A percentile compares a stretch with the other conserved stretches of the same genome.
Conservation (phyloP, 2,113 vertebrate genomes). For the Anser brachyrhynchus region DNA sequence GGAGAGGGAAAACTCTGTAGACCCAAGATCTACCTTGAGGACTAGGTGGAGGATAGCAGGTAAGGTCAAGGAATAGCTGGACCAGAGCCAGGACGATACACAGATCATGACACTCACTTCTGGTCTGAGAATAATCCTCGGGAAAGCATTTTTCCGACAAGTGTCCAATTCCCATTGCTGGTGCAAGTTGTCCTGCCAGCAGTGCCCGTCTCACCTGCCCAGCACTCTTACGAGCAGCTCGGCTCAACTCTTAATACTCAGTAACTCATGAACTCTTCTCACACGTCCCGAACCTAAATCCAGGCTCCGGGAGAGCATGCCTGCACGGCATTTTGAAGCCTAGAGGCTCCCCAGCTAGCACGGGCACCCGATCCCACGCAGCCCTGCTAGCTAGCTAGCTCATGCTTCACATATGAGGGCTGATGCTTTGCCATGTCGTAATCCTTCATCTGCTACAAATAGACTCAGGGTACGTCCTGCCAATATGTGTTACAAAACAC, state of each 20-base stretch:
- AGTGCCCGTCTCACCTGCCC: not conserved
- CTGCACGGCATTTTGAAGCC: not conserved
- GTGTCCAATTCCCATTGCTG: not conserved
- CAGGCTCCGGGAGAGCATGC: not conserved
- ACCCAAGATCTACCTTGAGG: not conserved
- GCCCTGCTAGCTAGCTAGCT: not conserved
- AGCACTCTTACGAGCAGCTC: not conserved
- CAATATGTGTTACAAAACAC: not conserved
- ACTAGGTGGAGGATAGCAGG: not conserved
- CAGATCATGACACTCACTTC: not conserved
- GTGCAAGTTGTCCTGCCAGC: accelerated
- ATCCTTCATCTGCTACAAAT: not conserved
- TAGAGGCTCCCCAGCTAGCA: not conserved
- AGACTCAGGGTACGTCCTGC: accelerated
- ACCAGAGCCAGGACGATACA: not conserved
- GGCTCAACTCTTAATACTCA: not conserved
- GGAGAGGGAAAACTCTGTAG: accelerated
- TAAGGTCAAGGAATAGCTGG: slow-evolving; percentile 13
- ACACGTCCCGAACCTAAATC: not conserved
- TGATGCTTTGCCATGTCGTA: not conserved
- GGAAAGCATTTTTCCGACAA: not conserved
- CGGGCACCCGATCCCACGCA: not conserved
- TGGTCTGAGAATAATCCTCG: not conserved
- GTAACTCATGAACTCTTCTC: not conserved
- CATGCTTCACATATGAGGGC: accelerated